Evolutionary conservation across 1,140 invertebrate species (phyloP), one percentile per base, ranked within the genome.

Genomic region (Sycophaga agraensis): DNA sequence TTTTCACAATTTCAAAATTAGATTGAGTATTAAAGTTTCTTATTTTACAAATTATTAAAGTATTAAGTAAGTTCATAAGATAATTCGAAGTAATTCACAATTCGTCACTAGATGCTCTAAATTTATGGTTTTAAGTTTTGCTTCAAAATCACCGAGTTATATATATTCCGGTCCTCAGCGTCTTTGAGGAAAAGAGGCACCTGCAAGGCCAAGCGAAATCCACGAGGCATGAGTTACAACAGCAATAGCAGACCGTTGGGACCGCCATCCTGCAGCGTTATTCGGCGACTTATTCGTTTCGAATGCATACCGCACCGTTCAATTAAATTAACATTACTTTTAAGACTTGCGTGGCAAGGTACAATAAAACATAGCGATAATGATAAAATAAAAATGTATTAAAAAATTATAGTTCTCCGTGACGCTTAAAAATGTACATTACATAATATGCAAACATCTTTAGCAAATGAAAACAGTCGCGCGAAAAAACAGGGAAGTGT

Each of bases 401-500:
- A n/a, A n/a, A n/a, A 8, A 39, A 8, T 39, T n/a, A 39, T 11
- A 14, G 35, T 4, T 39, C 3, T 14, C 16, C 8, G 34, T 40
- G 4, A 39, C 35, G 21, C 35, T 21, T 49, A 12, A n/a, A 26
- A 54, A 54, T 26, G 2, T 17, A 28, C 17, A 28, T 56, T 46
- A 56, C 22, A 45, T 56, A 56, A 56, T 45, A 17, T 22, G 17
- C 28, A 45, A 43, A 35, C 6, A 8, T 12, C 54, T 26, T 34
- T 35, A 26, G 43, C 51, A 31, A 55, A 43, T 43, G 22, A 43
- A 26, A 45, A 56, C 31, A 43, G 54, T 17, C 54, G 42, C 54
- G 54, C 54, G 54, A 46, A 56, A 54, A 54, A 14, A 16, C 54
- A 22, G n/a, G n/a, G n/a, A n/a, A n/a, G n/a, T n/a, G n/a, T n/a